A percentile compares a stretch with the other conserved stretches of the same genome.
phyloP scores from a whole-genome alignment of 2,888 invertebrate species.

The Sarcophaga variegata region DNA sequence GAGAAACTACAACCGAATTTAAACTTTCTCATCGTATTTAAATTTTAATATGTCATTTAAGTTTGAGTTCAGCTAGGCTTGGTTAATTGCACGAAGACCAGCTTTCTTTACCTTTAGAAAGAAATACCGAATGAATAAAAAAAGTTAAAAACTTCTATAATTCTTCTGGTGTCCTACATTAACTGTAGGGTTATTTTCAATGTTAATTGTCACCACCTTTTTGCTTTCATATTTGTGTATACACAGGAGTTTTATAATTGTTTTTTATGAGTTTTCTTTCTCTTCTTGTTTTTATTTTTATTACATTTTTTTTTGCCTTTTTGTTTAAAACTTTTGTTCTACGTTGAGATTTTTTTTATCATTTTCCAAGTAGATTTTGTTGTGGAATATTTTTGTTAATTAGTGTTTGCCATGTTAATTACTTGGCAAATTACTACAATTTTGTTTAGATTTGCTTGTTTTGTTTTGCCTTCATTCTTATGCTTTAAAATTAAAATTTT shows the following conservation, averaged over 20 bases:
- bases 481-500: too few species aligned
- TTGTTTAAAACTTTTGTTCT: conserved; percentile 14
- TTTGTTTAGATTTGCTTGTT: conserved; percentile 58
- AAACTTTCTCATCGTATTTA: too few species aligned
- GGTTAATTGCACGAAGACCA: too few species aligned
- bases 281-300: not conserved
- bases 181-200: not conserved
- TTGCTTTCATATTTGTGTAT: conserved; percentile 15
- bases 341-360: conserved; percentile 26
- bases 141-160: too few species aligned
- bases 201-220: not conserved
- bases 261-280: not conserved
- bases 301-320: conserved; percentile 9
- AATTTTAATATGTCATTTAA: too few species aligned
- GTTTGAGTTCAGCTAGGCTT: too few species aligned
- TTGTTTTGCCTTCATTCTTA: conserved; percentile 16
- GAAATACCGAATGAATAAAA: too few species aligned
- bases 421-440: conserved; percentile 66
- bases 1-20: too few species aligned
- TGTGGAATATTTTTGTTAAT: conserved; percentile 66
- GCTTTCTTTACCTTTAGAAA: too few species aligned
- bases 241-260: conserved; percentile 32
- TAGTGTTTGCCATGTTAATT: conserved; percentile 70
- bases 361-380: conserved; percentile 46
- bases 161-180: too few species aligned